Conservation (phyloP, 1,140 invertebrate genomes). For the fruit fly (Drosophila melanogaster) region Release_6_plus_ISO1_MT NT_033777.3:7742001-7742500, state of each 20-base stretch:
- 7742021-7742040: slow-evolving; percentile 33
- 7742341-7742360: slow-evolving; percentile 32
- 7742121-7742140: slow-evolving; percentile 2
- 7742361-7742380: slow-evolving; percentile 60
- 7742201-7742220: slow-evolving; percentile 3
- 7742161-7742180: slow-evolving; percentile 23
- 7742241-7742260: slow-evolving; percentile 43
- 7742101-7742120: slow-evolving; percentile 56
- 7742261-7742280: slow-evolving; percentile 67
- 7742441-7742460: not conserved
- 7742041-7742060: slow-evolving; percentile 11
- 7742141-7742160: slow-evolving; percentile 50
- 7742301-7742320: slow-evolving; percentile 40
- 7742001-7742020: slow-evolving; percentile 67
- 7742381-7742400: slow-evolving; percentile 69
- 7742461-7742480: slow-evolving; percentile 10
- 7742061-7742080: slow-evolving; percentile 23
- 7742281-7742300: slow-evolving; percentile 55
- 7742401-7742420: slow-evolving; percentile 62
- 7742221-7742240: not conserved
- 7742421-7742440: slow-evolving; percentile 48
- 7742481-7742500: not conserved
- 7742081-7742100: slow-evolving; percentile 41
- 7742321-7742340: slow-evolving; percentile 18
- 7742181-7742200: slow-evolving; percentile 15